phyloP scores from a whole-genome alignment of 1,140 invertebrate genomes.

The Monochamus saltuarius region DNA sequence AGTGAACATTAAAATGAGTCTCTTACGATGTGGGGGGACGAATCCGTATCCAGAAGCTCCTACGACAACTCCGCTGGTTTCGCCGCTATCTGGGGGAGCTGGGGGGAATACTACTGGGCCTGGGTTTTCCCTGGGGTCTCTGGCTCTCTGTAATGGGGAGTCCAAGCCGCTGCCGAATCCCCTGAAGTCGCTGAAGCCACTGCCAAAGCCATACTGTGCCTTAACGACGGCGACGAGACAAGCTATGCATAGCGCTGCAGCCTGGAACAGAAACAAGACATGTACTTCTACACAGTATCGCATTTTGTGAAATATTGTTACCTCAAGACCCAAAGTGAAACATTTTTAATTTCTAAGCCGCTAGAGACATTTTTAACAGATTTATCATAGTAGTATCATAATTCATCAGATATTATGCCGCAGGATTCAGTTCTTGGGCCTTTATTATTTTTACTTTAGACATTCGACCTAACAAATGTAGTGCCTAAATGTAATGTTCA shows the following conservation, averaged over 20 bases:
- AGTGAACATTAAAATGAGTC: constrained; percentile 49
- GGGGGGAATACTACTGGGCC: constrained; percentile 72
- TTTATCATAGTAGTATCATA: too few relatives aligned
- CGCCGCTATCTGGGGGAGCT: constrained; percentile 62
- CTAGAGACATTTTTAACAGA: too few relatives aligned
- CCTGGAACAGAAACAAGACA: constrained; percentile 39
- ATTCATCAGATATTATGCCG: too few relatives aligned
- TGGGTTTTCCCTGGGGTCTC: constrained; percentile 51
- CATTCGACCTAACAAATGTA: too few relatives aligned
- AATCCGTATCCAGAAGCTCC: constrained; percentile 75
- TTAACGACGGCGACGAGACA: constrained; percentile 38
- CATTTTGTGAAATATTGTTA: too few relatives aligned
- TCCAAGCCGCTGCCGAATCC: constrained; percentile 38
- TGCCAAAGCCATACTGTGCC: constrained; percentile 36
- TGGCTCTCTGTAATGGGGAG: constrained; percentile 33
- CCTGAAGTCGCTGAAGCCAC: constrained; percentile 32
- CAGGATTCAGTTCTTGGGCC: too few relatives aligned
- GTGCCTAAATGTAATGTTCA: too few relatives aligned
- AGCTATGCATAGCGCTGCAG: constrained; percentile 35
- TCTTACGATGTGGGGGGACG: constrained; percentile 64
- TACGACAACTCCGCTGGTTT: constrained; percentile 69
- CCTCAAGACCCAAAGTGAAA: too few relatives aligned
- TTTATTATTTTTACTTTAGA: too few relatives aligned
- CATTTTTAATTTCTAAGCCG: too few relatives aligned
- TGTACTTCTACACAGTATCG: too few relatives aligned